Evolutionary conservation across 2,888 invertebrate genomes (phyloP).

Genomic region (Microctonus brassicae): DNA sequence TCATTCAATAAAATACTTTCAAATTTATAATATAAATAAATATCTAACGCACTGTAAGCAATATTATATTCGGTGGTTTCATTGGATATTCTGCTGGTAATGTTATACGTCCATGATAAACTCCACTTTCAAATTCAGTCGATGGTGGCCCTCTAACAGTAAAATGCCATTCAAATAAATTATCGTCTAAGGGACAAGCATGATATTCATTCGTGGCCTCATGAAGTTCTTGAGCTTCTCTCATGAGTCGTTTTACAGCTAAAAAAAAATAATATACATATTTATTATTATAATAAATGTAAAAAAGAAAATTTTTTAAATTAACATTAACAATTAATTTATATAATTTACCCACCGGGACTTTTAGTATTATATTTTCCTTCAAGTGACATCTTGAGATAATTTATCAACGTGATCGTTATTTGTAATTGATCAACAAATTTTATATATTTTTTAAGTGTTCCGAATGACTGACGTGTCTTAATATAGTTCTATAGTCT

Average conservation of each 20-base stretch:
- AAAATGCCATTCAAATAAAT: conserved; percentile 98
- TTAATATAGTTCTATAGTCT: background rate
- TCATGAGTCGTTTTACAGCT: conserved; percentile 95
- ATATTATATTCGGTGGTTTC: conserved; percentile 96
- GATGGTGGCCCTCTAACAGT: conserved; percentile 91
- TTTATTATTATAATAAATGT: background rate
- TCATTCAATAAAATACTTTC: background rate
- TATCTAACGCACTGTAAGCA: conserved; percentile 80
- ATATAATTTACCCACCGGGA: conserved; percentile 71
- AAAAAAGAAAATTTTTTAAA: background rate
- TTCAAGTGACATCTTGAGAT: conserved; percentile 69
- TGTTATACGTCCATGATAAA: conserved; percentile 93
- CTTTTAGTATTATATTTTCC: conserved; percentile 75
- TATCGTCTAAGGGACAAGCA: conserved; percentile 93
- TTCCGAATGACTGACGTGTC: background rate
- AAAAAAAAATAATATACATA: background rate
- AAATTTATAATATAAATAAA: background rate
- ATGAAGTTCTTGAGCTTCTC: conserved; percentile 88
- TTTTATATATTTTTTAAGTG: background rate
- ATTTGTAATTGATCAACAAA: background rate
- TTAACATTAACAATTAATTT: background rate
- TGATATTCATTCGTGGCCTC: conserved; percentile 91
- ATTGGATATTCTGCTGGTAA: conserved; percentile 96
- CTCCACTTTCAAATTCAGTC: conserved; percentile 90
- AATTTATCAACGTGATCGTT: background rate